phyloP scores from a whole-genome alignment of 1,140 invertebrate species.

The Hylyphantes graminicola region DNA sequence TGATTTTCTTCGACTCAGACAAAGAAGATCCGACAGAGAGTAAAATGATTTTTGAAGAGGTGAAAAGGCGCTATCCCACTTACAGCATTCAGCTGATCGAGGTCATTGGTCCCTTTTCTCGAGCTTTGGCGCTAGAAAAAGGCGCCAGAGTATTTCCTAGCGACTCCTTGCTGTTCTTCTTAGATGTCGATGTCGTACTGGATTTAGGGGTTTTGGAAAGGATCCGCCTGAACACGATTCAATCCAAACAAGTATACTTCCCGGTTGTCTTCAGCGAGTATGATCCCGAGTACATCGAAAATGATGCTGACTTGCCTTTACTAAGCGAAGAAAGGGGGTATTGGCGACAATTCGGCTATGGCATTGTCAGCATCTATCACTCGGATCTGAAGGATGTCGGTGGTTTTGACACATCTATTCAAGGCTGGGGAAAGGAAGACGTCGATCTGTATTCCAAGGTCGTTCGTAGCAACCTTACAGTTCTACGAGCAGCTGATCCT shows the following conservation, averaged over 20 bases:
- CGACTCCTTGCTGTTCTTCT: constrained; percentile 80
- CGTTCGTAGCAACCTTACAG: constrained; percentile 71
- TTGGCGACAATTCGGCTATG: constrained; percentile 96
- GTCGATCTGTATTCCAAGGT: constrained; percentile 91
- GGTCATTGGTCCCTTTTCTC: constrained; percentile 80
- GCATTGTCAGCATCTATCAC: constrained; percentile 92
- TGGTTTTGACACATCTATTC: constrained; percentile 91
- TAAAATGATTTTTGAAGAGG: constrained; percentile 65
- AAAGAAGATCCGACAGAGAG: constrained; percentile 63
- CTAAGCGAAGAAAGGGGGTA: constrained; percentile 81
- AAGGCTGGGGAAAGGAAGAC: constrained; percentile 95
- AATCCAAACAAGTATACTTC: constrained; percentile 86
- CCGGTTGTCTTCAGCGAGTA: constrained; percentile 98
- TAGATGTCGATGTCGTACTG: constrained; percentile 91
- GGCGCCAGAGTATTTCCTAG: constrained; percentile 71
- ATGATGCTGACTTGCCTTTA: constrained; percentile 63
- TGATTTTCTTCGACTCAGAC: constrained; percentile 79
- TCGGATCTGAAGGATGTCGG: constrained; percentile 83
- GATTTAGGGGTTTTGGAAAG: constrained; percentile 76
- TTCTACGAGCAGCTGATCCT: constrained; percentile 85
- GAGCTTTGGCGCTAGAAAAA: constrained; percentile 81
- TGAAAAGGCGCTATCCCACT: constrained; percentile 61
- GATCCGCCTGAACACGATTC: constrained; percentile 82
- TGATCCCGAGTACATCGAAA: constrained; percentile 74
- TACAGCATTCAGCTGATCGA: constrained; percentile 66